phyloP scores from a whole-genome alignment of 2,888 invertebrate species.

The Netelia fuscicornis region DNA sequence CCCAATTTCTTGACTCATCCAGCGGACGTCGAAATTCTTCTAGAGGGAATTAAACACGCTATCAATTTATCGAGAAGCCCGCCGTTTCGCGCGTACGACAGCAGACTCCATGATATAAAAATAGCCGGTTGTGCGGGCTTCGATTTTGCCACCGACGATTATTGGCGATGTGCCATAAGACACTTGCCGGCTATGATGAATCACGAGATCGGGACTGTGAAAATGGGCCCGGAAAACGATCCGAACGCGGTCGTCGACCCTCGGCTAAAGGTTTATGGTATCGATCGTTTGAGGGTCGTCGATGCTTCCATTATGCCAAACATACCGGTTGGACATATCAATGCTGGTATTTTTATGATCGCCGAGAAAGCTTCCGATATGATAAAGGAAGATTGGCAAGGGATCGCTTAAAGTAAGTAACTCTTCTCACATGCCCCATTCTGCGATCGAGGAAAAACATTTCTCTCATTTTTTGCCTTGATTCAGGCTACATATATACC shows the following conservation, averaged over 20 bases:
- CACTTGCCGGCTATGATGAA: conserved; percentile 88
- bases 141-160: conserved; percentile 86
- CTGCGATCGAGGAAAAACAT: neutral
- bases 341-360: conserved; percentile 87
- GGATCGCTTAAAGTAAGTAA: neutral
- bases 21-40: conserved; percentile 81
- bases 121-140: conserved; percentile 87
- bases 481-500: too few relatives aligned
- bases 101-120: conserved; percentile 82
- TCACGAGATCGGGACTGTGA: conserved; percentile 87
- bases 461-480: too few relatives aligned
- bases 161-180: conserved; percentile 89
- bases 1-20: conserved; percentile 92
- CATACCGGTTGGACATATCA: conserved; percentile 87
- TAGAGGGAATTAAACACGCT: conserved; percentile 86
- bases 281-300: conserved; percentile 86
- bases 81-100: conserved; percentile 85
- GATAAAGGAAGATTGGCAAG: conserved; percentile 85
- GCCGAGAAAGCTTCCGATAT: conserved; percentile 88
- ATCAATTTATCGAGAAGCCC: conserved; percentile 85
- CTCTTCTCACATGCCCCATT: neutral
- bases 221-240: conserved; percentile 86
- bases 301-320: conserved; percentile 88
- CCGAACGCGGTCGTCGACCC: conserved; percentile 87
- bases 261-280: conserved; percentile 86